Evolutionary conservation across 2,113 vertebrate species (phyloP).

Genomic region (Tinamus guttatus): DNA sequence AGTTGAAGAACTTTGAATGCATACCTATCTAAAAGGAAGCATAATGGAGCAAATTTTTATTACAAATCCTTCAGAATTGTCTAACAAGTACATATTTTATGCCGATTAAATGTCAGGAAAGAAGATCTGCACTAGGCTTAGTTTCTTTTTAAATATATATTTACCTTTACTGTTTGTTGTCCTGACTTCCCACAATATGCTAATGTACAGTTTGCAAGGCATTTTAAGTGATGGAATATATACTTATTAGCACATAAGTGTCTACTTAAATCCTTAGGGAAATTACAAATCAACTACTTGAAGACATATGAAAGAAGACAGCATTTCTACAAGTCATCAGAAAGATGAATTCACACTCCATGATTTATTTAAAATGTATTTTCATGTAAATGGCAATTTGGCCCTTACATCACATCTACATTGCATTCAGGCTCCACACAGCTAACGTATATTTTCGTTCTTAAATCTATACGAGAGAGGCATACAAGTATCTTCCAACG

Average conservation of each 20-base stretch:
- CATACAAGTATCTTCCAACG: neutral
- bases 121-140: neutral
- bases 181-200: neutral
- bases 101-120: neutral
- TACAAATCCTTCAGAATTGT: neutral
- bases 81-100: neutral
- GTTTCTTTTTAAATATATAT: conserved; percentile 16
- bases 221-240: neutral
- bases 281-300: conserved; percentile 31
- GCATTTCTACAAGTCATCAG: conserved; percentile 7
- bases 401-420: neutral
- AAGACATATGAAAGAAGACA: neutral
- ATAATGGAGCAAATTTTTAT: neutral
- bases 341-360: conserved; percentile 1
- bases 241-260: conserved; percentile 36
- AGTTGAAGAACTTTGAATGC: neutral
- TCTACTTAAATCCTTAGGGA: conserved; percentile 41
- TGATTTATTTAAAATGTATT: conserved; percentile 33
- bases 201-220: neutral
- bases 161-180: neutral
- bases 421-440: neutral
- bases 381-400: conserved; percentile 14
- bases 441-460: neutral
- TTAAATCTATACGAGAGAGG: neutral
- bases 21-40: neutral